Evolutionary conservation across 2,113 vertebrate genomes (phyloP), one percentile per base, ranked within the genome.

Genomic region (Nannospalax galili): DNA sequence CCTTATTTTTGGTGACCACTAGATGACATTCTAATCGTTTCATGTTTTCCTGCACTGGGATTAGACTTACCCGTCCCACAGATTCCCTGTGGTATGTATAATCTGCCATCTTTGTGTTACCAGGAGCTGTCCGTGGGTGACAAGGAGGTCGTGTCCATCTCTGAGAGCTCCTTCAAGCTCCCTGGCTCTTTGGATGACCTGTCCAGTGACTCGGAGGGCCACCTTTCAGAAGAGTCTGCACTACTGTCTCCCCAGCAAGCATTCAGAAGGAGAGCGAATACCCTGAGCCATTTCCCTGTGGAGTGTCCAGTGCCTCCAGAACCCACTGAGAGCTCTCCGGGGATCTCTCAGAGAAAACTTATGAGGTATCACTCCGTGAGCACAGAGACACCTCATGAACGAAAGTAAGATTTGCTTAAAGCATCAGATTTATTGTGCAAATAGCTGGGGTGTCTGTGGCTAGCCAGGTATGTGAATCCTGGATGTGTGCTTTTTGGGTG

Each of bases 291-390:
- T 85, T 95, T 99, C 70, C 99, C 99, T 0, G 97, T 98, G 0
- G 98, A 98, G 17, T 97, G 97, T 67, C 98, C 80, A 88, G 98
- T 62, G 2, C 96, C 82, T 93, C 95, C 90, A 60, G 98, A 92
- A 89, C 96, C 87, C 32, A 93, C 72, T 0, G 98, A 98, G 98
- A 98, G 98, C 14, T 98, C 98, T 0, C 98, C 98, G 0, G 97
- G 98, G n/a, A 93, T 98, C 96, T 97, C 98, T 20, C 99, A 99
- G 79, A 99, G 99, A 96, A 99, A 99, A 96, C 99, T 99, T 73
- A 98, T 99, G 98, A 99, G 99, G 97, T 99, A 99, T 98, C 99
- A 99, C 99, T 99, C 99, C 3, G 99, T 99, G 98, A 99, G 99
- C 99, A 99, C 99, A 69, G 99, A 99, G 98, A 99, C 98, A 11